Percentiles rank a stretch among this genome's conserved stretches.
These are phyloP conservation scores for Corythoichthys haematopterus DNA, from an alignment of 2,113 vertebrate species.

Conservation along the genomic window DNA sequence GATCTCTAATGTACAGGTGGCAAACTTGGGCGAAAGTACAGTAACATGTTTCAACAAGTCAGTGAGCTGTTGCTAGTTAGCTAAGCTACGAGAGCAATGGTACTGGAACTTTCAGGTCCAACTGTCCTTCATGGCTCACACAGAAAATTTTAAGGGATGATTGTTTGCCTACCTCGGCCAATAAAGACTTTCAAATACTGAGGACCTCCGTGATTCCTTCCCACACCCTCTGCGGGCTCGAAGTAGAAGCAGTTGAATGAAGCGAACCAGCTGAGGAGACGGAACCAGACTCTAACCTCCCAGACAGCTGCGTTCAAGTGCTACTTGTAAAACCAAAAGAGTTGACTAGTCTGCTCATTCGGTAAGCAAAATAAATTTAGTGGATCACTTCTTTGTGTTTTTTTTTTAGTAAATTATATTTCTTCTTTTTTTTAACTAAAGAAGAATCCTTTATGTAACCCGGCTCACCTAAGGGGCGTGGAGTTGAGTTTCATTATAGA, in stretches of 20 bases:
- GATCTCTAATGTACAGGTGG: background rate
- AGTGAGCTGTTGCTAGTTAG: conserved; percentile 36
- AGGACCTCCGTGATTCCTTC: conserved; percentile 27
- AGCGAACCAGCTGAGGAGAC: conserved; percentile 15
- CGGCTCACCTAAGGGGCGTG: too few species aligned
- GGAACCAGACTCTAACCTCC: conserved; percentile 43
- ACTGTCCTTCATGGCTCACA: conserved; percentile 4
- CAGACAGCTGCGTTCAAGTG: conserved; percentile 32
- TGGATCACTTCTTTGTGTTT: background rate
- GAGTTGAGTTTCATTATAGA: background rate
- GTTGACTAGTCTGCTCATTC: background rate
- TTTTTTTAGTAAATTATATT: background rate
- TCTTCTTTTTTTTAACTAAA: background rate
- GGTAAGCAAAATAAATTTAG: background rate
- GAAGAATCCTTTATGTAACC: background rate
- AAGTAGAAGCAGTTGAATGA: conserved; percentile 44
- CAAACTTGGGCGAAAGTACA: conserved; percentile 33
- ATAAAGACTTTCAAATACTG: conserved; percentile 21
- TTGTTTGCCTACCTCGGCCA: conserved; percentile 46
- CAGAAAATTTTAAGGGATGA: too few species aligned
- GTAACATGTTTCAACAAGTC: conserved; percentile 38
- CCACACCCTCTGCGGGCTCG: conserved; percentile 21
- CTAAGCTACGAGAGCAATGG: conserved; percentile 2
- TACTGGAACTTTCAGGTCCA: background rate
- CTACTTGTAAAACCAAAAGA: background rate